Evolutionary conservation across 2,888 invertebrate species (phyloP), one percentile per base, ranked within the genome.

Genomic region (Limulus polyphemus): DNA sequence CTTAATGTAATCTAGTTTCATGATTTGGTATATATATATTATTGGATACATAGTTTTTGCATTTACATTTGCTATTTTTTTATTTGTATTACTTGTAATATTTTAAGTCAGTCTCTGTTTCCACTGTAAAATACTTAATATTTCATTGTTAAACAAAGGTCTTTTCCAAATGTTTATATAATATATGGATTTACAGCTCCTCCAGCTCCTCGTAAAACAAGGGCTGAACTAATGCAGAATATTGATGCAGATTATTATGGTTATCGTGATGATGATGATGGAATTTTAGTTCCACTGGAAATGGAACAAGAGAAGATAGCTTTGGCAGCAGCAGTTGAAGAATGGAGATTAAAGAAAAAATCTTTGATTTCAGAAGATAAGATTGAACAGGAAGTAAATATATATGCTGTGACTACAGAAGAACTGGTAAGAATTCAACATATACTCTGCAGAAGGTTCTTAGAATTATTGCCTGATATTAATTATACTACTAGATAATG

Each of bases 181-280:
- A 32, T 32, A 32, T 32, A 32, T 32, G 32, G 32, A 32, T 32
- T 54, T 52, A n/a, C 46, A 66, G 66, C 94, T 11, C 91, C 92
- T 13, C 85, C 88, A 59, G 87, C 90, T 9, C 88, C 90, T 13
- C 82, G 93, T 46, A 91, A 93, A 77, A 93, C 94, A 0, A 83
- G 98, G 59, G 93, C 90, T 0, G 98, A 99, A 75, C 81, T 99
- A 58, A 97, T 98, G 95, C 88, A 92, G 70, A 90, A 97, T 74
- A 91, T 99, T 51, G 98, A 99, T 79, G 97, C 98, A 0, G 94
- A 95, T 77, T 99, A 99, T 79, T 99, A 99, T 78, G 99, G 99
- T 0, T 98, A 95, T 77, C 80, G 95, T 72, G 99, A 99, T 77
- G 99, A 99, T 72, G 99, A 99, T 73, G 99, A 99, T 76, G 98